Percentiles rank a stretch among this genome's conserved stretches.
Conservation (phyloP, 2,113 vertebrate genomes). For the Lucifuga dentata region DNA sequence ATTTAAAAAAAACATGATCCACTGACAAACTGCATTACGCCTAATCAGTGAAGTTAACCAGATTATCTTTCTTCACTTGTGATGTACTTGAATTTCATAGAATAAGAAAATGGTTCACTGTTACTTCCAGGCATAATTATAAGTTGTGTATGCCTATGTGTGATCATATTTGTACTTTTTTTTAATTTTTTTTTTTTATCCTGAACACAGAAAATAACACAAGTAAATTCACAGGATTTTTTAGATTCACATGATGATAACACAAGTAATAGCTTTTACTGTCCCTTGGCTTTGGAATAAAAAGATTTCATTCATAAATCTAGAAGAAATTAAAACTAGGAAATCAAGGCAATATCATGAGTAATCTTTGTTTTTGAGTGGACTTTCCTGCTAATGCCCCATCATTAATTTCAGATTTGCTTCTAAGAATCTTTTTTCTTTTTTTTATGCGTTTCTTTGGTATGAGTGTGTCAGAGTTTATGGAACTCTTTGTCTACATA, state of each 20-base stretch:
- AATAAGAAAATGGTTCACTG: not conserved
- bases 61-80: not conserved
- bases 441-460: not conserved
- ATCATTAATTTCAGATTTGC: not conserved
- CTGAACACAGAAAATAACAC: too few species aligned
- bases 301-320: not conserved
- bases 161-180: too few species aligned
- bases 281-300: not conserved
- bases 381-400: constrained; percentile 9
- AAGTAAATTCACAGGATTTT: too few species aligned
- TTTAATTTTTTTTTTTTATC: too few species aligned
- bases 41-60: too few species aligned
- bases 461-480: constrained; percentile 7
- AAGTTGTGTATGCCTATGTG: too few species aligned
- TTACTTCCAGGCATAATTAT: not conserved
- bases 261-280: not conserved
- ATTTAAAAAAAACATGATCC: too few species aligned
- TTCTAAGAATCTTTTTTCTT: too few species aligned
- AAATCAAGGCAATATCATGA: constrained; percentile 2
- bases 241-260: not conserved
- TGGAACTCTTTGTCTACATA: too few species aligned
- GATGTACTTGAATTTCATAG: not conserved
- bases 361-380: constrained; percentile 6
- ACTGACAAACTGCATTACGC: too few species aligned
- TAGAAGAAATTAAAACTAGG: not conserved